A percentile compares a stretch with the other conserved stretches of the same genome.
Conservation (phyloP, 30 jellyfish, hydroid and myxozoan genomes). For the Hydractinia echinata region DNA sequence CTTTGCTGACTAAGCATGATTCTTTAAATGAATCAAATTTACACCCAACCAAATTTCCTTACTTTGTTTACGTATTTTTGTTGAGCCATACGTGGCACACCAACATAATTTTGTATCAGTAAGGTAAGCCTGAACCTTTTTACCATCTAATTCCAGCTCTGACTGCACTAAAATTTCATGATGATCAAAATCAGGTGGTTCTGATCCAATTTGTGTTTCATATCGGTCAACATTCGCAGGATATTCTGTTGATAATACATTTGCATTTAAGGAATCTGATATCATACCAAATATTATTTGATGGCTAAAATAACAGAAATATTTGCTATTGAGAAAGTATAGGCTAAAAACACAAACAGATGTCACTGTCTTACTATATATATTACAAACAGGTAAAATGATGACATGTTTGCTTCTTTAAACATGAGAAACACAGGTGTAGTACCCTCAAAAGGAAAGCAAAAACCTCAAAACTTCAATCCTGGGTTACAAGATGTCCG, state of each 20-base stretch:
- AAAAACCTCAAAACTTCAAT: too few species aligned
- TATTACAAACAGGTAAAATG: too few species aligned
- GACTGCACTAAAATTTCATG: neutral
- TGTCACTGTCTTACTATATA: too few species aligned
- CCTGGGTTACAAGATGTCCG: too few species aligned
- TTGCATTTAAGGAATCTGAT: neutral
- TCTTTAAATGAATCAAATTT: neutral
- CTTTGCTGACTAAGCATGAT: neutral
- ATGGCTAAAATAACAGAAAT: too few species aligned
- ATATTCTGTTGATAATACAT: neutral
- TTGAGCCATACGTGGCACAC: conserved; percentile 7
- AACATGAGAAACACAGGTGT: too few species aligned
- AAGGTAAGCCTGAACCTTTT: conserved; percentile 4
- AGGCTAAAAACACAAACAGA: too few species aligned
- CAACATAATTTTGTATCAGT: conserved; percentile 9
- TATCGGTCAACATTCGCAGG: neutral
- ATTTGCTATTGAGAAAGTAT: too few species aligned
- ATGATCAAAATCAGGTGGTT: conserved; percentile 10
- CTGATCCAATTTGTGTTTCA: conserved; percentile 4
- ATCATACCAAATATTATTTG: too few species aligned
- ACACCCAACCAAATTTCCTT: neutral
- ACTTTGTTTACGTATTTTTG: conserved; percentile 11
- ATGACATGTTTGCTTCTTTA: too few species aligned
- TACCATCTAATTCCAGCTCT: conserved; percentile 18
- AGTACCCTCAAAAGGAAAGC: too few species aligned